Percentiles rank a stretch among this genome's conserved stretches.
phyloP scores from a whole-genome alignment of 2,113 vertebrate species.

The Fulmarus glacialis region DNA sequence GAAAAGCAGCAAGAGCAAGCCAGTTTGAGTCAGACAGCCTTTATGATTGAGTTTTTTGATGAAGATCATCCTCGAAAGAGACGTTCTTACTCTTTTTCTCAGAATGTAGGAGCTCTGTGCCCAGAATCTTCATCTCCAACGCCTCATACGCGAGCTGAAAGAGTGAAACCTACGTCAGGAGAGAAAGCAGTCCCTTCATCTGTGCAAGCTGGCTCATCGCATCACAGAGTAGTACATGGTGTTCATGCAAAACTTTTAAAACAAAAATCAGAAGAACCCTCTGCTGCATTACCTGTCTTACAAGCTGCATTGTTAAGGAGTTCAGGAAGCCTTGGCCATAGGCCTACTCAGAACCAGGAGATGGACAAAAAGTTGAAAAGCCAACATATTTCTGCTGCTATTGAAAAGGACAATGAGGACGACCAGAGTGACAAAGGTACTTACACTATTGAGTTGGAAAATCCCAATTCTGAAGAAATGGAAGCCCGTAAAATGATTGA shows the following conservation, averaged over 20 bases:
- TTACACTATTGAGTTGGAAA: constrained; percentile 96
- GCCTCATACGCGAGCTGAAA: constrained; percentile 81
- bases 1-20: constrained; percentile 76
- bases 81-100: constrained; percentile 92
- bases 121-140: constrained; percentile 84
- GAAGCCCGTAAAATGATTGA: constrained; percentile 97
- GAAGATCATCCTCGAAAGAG: constrained; percentile 92
- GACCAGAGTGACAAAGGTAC: constrained; percentile 96
- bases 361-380: constrained; percentile 75
- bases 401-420: constrained; percentile 85
- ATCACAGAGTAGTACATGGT: constrained; percentile 75
- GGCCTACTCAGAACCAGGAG: constrained; percentile 84
- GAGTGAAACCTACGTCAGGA: constrained; percentile 73
- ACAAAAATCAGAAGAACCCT: constrained; percentile 90
- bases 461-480: constrained; percentile 90
- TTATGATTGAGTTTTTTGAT: constrained; percentile 94
- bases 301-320: constrained; percentile 82
- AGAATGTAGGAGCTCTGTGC: constrained; percentile 79
- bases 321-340: constrained; percentile 88
- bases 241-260: constrained; percentile 87
- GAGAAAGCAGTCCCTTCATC: constrained; percentile 82
- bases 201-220: constrained; percentile 73
- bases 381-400: constrained; percentile 64
- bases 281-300: constrained; percentile 76
- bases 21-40: constrained; percentile 83